These are phyloP conservation scores for Cryptocephalus primarius DNA, from an alignment of 2,888 invertebrate genomes.

Conservation along the genomic window DNA sequence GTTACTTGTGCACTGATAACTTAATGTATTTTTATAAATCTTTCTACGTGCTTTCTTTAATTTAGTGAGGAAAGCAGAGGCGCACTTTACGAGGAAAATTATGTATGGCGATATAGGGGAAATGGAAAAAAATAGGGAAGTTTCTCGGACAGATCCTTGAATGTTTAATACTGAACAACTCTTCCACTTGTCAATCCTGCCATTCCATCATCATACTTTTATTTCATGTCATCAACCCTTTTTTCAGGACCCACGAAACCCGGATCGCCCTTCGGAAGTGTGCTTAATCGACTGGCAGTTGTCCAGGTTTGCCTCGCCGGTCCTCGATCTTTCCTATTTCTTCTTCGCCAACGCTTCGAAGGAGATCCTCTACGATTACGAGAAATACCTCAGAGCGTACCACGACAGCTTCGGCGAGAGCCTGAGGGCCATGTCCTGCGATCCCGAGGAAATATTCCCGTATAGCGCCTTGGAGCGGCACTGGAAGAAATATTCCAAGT, in stretches of 20 bases:
- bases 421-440: constrained; percentile 17
- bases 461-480: constrained; percentile 5
- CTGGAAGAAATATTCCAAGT: constrained; percentile 3
- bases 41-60: too few species aligned
- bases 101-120: background rate
- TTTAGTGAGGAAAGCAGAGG: too few species aligned
- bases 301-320: constrained; percentile 13
- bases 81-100: too few species aligned
- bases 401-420: constrained; percentile 13
- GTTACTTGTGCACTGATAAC: too few species aligned
- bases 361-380: constrained; percentile 13
- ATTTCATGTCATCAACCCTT: too few species aligned
- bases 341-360: constrained; percentile 16
- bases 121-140: too few species aligned
- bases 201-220: too few species aligned
- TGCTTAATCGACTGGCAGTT: constrained; percentile 24
- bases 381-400: constrained; percentile 18
- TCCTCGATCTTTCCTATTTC: constrained; percentile 20
- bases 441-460: constrained; percentile 15
- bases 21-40: too few species aligned
- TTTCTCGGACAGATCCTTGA: background rate
- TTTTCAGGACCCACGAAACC: background rate
- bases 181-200: background rate
- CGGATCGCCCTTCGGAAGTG: constrained; percentile 14
- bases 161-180: background rate